Conservation (phyloP, 2,888 invertebrate genomes). For the Cryptocephalus moraei region DNA sequence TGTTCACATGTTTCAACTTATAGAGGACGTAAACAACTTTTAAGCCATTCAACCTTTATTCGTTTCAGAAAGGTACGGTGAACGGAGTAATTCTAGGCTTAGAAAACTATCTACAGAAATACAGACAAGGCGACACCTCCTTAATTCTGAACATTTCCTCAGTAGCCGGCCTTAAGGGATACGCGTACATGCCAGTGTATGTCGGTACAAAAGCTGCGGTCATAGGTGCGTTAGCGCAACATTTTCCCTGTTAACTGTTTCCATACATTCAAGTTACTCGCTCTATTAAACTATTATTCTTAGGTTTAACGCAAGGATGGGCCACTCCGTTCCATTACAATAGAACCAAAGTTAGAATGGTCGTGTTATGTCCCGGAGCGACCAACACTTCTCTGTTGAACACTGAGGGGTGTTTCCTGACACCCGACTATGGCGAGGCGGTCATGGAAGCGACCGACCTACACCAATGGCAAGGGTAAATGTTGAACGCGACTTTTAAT, state of each 20-base stretch:
- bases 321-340: conserved; percentile 19
- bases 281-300: no score
- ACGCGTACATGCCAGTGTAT: conserved; percentile 3
- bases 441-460: no score
- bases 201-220: conserved; percentile 5
- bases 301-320: conserved; percentile 1
- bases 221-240: neutral
- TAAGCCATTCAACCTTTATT: neutral
- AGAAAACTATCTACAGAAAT: conserved; percentile 5
- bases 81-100: conserved; percentile 4
- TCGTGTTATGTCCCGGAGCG: conserved; percentile 42
- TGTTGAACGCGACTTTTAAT: no score
- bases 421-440: no score
- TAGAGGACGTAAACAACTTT: no score
- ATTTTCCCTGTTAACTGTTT: no score
- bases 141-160: conserved; percentile 6
- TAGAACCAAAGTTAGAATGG: conserved; percentile 38
- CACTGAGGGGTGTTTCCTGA: no score
- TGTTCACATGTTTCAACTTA: no score
- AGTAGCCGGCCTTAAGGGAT: conserved; percentile 2
- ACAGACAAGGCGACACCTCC: neutral
- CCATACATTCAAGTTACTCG: no score
- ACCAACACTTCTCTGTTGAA: conserved; percentile 32
- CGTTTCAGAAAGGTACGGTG: conserved; percentile 8
- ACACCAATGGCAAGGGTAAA: no score